Evolutionary conservation across 2,797 vertebrate species (phyloP), one percentile per base, ranked within the genome.

Genomic region (Chloroceryle inda): DNA sequence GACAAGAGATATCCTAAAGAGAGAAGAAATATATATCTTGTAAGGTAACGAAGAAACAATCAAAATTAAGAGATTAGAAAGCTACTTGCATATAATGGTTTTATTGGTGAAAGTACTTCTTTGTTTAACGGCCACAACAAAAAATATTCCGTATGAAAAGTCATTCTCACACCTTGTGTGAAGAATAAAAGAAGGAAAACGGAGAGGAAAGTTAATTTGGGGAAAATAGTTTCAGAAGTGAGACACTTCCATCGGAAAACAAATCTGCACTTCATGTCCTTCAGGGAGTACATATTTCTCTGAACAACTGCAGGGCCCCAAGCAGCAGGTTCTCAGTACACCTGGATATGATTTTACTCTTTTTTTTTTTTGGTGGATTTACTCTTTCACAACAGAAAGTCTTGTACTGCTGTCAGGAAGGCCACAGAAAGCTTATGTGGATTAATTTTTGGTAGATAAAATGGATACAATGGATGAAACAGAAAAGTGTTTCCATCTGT

Each of bases 1-100:
- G 98, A 98, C 98, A 98, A 97, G 97, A 98, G 98, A 98, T 97
- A 98, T 97, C 97, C 97, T 97, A 98, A 98, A 98, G 98, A 98
- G 97, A 98, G 95, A 97, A 97, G 97, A 98, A 98, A 98, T 97
- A 95, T 81, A 96, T 97, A 98, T 97, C 97, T 96, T 98, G 97
- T 97, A 97, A 98, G 83, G 97, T 97, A 98, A 98, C 44, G 96
- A 97, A 98, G 94, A 97, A 98, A 98, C 97, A 97, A 98, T 96
- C 97, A 96, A 98, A 98, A 98, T 98, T 97, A 98, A 98, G 95
- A 97, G 92, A 98, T 98, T 96, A 95, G 96, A 97, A 97, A 89
- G 82, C 81, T 97, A 97, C 96, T 97, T 97, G 95, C 78, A 94
- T 87, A 96, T 88, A 88, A 79, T 93, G 76, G 82, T 73, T 95